Percentiles rank a stretch among this genome's conserved stretches.
phyloP scores from a whole-genome alignment of 1,140 invertebrate genomes.

The Hermetia illucens region DNA sequence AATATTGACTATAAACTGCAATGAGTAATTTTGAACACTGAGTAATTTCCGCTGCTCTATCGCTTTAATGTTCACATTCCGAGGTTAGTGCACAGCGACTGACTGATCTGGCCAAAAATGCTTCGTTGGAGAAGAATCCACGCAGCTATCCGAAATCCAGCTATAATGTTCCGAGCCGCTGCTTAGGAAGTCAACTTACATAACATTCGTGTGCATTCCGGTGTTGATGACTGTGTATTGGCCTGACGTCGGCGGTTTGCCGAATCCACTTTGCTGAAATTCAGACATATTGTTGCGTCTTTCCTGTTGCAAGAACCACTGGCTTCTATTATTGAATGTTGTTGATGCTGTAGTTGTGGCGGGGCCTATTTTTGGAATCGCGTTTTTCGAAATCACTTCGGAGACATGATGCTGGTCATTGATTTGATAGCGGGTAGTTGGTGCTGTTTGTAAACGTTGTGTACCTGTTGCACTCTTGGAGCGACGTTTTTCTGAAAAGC shows the following conservation, averaged over 20 bases:
- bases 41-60: no score
- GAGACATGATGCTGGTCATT: conserved; percentile 4
- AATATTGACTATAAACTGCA: no score
- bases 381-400: neutral
- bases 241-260: conserved; percentile 13
- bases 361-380: conserved; percentile 1
- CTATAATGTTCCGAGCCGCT: no score
- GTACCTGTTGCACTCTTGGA: conserved; percentile 23
- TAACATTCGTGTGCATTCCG: conserved; percentile 29
- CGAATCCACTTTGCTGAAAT: conserved; percentile 26
- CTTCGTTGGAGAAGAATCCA: no score
- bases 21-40: no score
- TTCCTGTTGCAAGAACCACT: conserved; percentile 1
- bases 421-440: conserved; percentile 4
- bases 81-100: no score
- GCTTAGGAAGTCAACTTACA: conserved; percentile 19
- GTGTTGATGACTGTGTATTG: conserved; percentile 8
- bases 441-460: neutral
- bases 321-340: neutral
- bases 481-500: conserved; percentile 22
- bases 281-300: no score
- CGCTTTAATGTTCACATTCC: no score
- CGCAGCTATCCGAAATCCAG: no score
- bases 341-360: neutral
- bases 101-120: no score